Evolutionary conservation across 1,140 invertebrate genomes (phyloP), one percentile per base, ranked within the genome.

Genomic region (Aphidius ervi): DNA sequence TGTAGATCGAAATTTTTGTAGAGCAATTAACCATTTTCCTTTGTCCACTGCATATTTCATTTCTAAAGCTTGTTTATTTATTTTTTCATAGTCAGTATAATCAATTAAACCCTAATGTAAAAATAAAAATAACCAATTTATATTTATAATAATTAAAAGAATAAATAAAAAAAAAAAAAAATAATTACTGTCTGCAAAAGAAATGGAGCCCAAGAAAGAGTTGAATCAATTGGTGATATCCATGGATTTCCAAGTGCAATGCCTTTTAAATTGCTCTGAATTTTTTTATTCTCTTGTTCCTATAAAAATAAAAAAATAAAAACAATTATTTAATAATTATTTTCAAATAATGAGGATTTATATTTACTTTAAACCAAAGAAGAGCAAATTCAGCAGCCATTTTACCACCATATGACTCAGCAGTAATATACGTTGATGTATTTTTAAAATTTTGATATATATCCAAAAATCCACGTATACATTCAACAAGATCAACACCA

Each of bases 391-490:
- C 88, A 7, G 88, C 84, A 0, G 90, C 86, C 89, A 94, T 94
- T 81, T 95, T 95, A 0, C 91, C 93, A 9, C 92, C 92, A 75
- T 95, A 95, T 1, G 91, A 93, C 72, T 95, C 89, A 37, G 86
- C 88, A 62, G 89, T 88, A 49, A 95, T 91, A 65, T 92, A 95
- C 9, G 92, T 81, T 1, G 90, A 87, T 3, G 87, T 83, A 5
- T 74, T 78, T 68, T 86, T 80, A 68, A 92, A 92, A 64, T 88
- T 81, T 0, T 87, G 84, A 64, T 87, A 70, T 43, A 76, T 68
- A 20, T 80, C 68, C 47, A 87, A 85, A 66, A 94, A 88, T 5
- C 80, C 78, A 70, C 79, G 82, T 66, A 94, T 82, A 9, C 92
- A 78, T 45, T 82, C 81, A 0, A 94, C 77, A 56, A 95, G 85